These are phyloP conservation scores for Monoplex corrugatus DNA, from an alignment of 2,888 invertebrate genomes.

Conservation along the genomic window DNA sequence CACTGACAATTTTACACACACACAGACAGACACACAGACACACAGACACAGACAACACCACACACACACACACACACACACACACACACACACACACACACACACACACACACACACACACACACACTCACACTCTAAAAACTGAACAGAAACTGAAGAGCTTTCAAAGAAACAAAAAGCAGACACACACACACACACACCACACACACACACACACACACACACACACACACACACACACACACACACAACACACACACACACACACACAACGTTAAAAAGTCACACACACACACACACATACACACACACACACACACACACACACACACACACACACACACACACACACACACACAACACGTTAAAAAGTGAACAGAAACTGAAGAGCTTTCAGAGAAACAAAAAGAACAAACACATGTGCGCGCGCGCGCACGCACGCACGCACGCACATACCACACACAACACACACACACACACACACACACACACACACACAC, in stretches of 20 bases:
- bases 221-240: background rate
- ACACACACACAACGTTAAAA: too few relatives aligned
- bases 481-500: background rate
- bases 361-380: too few relatives aligned
- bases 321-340: too few relatives aligned
- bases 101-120: slow-evolving; percentile 31
- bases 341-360: too few relatives aligned
- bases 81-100: background rate
- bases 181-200: background rate
- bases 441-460: background rate
- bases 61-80: background rate
- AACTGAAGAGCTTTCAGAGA: too few relatives aligned
- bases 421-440: background rate
- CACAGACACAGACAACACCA: background rate
- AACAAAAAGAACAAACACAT: background rate
- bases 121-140: background rate
- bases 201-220: background rate
- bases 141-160: background rate
- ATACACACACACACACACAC: background rate
- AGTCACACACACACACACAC: background rate
- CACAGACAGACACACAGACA: too few relatives aligned
- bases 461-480: background rate
- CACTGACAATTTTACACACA: too few relatives aligned
- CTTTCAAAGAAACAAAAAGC: background rate
- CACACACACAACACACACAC: too few relatives aligned